Evolutionary conservation across 2,113 vertebrate species (phyloP).

Genomic region (Cyphomyrus discorhynchus): DNA sequence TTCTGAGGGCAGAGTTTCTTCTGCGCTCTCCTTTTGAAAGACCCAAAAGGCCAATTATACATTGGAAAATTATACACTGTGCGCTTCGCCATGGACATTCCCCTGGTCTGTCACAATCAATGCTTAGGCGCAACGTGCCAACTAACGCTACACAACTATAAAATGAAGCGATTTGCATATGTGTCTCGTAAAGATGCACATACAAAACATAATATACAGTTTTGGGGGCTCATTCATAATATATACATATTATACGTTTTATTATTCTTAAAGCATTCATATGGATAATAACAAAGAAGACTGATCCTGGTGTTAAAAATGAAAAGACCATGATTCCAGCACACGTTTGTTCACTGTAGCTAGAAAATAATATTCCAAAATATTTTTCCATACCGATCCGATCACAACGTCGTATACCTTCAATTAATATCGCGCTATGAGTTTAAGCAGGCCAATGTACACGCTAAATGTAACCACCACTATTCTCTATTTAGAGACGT

Average conservation of each 20-base stretch:
- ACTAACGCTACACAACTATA: slow-evolving; percentile 46
- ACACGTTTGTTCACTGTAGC: background rate
- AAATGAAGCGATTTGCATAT: slow-evolving; percentile 37
- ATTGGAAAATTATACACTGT: slow-evolving; percentile 62
- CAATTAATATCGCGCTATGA: background rate
- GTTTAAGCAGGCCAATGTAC: background rate
- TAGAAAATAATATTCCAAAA: background rate
- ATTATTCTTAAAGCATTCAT: background rate
- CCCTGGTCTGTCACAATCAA: slow-evolving; percentile 46
- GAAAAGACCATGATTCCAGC: background rate
- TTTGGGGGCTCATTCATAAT: background rate
- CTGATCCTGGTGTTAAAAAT: background rate
- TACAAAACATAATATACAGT: slow-evolving; percentile 25
- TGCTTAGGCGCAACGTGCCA: slow-evolving; percentile 44
- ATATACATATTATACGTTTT: background rate
- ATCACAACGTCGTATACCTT: background rate
- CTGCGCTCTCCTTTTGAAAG: slow-evolving; percentile 53
- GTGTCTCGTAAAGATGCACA: slow-evolving; percentile 24
- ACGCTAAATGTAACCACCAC: background rate
- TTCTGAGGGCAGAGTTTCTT: slow-evolving; percentile 47
- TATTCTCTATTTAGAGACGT: background rate
- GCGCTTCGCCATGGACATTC: slow-evolving; percentile 37
- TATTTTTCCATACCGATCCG: background rate
- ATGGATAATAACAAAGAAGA: background rate
- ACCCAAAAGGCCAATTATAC: slow-evolving; percentile 65